phyloP scores from a whole-genome alignment of 2,113 vertebrate species.

The Cyphomyrus discorhynchus region DNA sequence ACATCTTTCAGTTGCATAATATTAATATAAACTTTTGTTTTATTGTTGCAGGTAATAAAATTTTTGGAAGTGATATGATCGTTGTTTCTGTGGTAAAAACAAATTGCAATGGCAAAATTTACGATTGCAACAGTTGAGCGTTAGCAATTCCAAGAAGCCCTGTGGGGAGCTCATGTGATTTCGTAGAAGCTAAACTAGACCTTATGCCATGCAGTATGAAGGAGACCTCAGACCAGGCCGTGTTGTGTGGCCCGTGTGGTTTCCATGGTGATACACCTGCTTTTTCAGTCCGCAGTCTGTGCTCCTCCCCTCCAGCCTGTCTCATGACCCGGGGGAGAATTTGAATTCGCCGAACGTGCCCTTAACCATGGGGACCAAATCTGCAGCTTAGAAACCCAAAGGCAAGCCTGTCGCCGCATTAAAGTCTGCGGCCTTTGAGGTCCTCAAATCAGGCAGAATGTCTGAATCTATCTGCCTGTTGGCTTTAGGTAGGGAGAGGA shows the following conservation, averaged over 20 bases:
- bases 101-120: background rate
- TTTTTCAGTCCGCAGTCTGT: background rate
- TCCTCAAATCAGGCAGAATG: slow-evolving; percentile 56
- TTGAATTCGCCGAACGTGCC: slow-evolving; percentile 57
- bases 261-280: background rate
- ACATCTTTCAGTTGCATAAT: background rate
- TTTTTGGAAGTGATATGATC: background rate
- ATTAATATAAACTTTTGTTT: background rate
- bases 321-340: slow-evolving; percentile 39
- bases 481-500: background rate
- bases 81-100: background rate
- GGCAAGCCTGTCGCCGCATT: slow-evolving; percentile 55
- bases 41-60: background rate
- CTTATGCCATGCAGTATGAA: background rate
- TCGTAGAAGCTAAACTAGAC: background rate
- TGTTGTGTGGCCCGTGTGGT: background rate
- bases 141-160: background rate
- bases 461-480: slow-evolving; percentile 55
- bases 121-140: background rate
- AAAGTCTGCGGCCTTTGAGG: slow-evolving; percentile 63
- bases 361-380: slow-evolving; percentile 51
- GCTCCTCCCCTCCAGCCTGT: background rate
- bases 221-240: background rate
- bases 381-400: slow-evolving; percentile 45
- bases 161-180: background rate